These are phyloP conservation scores for Cataglyphis rosenhaueri DNA, from an alignment of 2,888 invertebrate genomes.

Conservation along the genomic window DNA sequence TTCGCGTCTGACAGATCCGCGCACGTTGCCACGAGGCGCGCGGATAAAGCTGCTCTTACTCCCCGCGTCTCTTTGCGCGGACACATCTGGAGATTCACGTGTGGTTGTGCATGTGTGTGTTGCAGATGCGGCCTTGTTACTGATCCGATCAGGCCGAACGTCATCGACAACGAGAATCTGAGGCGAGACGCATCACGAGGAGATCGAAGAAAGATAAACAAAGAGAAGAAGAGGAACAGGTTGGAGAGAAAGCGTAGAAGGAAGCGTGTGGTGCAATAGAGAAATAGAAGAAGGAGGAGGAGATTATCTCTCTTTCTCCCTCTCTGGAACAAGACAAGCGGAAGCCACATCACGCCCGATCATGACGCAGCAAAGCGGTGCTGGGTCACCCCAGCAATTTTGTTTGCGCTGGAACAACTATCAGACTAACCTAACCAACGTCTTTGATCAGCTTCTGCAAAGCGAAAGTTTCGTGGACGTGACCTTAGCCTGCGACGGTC, in stretches of 20 bases:
- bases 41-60: conserved; percentile 51
- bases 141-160: conserved; percentile 58
- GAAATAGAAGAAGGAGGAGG: conserved; percentile 10
- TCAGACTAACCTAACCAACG: conserved; percentile 94
- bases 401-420: conserved; percentile 98
- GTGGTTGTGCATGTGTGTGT: conserved; percentile 71
- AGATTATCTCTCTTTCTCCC: neutral
- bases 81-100: conserved; percentile 53
- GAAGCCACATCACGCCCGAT: conserved; percentile 59
- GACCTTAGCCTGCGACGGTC: conserved; percentile 96
- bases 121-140: conserved; percentile 74
- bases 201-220: conserved; percentile 42
- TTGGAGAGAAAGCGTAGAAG: neutral
- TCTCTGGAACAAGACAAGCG: neutral
- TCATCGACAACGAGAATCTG: conserved; percentile 44
- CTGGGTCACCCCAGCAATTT: conserved; percentile 92
- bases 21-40: conserved; percentile 67
- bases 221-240: conserved; percentile 14
- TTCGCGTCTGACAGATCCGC: conserved; percentile 63
- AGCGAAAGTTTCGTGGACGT: conserved; percentile 96
- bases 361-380: conserved; percentile 86
- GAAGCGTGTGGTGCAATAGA: conserved; percentile 3
- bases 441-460: conserved; percentile 95
- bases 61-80: conserved; percentile 54
- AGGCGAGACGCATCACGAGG: conserved; percentile 45